Conservation (phyloP, 2,113 vertebrate genomes). For the Reinhardtius hippoglossoides region DNA sequence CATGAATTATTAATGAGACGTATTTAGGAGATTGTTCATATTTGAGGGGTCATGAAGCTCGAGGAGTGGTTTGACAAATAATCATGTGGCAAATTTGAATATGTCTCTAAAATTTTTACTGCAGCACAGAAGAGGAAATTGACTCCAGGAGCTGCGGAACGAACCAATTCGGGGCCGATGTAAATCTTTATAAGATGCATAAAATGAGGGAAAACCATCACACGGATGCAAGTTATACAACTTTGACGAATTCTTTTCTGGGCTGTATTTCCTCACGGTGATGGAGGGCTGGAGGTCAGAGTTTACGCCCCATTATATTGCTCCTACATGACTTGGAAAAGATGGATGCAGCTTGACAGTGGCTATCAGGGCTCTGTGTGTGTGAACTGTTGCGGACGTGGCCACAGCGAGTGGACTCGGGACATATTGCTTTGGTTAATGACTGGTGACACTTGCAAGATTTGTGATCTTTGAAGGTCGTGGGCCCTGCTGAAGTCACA, state of each 20-base stretch:
- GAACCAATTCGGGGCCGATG: not conserved
- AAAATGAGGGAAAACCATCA: conserved; percentile 13
- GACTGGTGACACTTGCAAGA: conserved; percentile 76
- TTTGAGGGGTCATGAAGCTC: conserved; percentile 47
- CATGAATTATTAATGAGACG: conserved; percentile 68
- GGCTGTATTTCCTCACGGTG: conserved; percentile 6
- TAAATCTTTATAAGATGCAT: conserved; percentile 24
- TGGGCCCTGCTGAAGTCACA: conserved; percentile 66
- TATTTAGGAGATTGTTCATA: conserved; percentile 42
- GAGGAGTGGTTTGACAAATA: conserved; percentile 40
- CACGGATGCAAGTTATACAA: conserved; percentile 16
- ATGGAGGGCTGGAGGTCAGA: conserved; percentile 39
- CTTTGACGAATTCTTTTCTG: conserved; percentile 16
- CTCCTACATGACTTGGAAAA: conserved; percentile 37
- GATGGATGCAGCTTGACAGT: conserved; percentile 45
- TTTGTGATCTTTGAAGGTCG: conserved; percentile 79
- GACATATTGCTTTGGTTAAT: conserved; percentile 80
- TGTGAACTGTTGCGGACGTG: conserved; percentile 47
- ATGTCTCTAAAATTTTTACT: conserved; percentile 6
- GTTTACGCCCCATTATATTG: conserved; percentile 41
- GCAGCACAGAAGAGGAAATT: conserved; percentile 5
- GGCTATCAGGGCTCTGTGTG: conserved; percentile 48
- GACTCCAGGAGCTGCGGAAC: not conserved
- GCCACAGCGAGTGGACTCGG: conserved; percentile 51
- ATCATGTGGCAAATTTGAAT: conserved; percentile 40